Evolutionary conservation across 2,113 vertebrate genomes (phyloP).

Genomic region (Casuarius casuarius): DNA sequence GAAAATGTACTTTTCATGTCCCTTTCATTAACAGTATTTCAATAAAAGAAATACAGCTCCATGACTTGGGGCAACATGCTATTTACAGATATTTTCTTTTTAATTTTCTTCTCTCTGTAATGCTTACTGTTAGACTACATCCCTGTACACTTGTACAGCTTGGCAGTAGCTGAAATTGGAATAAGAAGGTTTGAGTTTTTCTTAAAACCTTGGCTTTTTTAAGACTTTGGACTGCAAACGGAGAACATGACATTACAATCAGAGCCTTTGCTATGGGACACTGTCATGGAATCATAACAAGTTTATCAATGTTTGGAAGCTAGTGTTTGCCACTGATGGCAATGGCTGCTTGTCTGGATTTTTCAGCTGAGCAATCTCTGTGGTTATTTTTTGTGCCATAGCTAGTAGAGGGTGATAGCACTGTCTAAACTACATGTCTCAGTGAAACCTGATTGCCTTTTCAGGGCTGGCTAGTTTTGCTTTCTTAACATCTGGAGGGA

Average conservation of each 20-base stretch:
- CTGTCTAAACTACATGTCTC: not conserved
- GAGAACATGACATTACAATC: not conserved
- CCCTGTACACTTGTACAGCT: not conserved
- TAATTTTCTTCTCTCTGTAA: conserved; percentile 38
- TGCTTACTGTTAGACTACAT: conserved; percentile 6
- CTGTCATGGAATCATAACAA: conserved; percentile 24
- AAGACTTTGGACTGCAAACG: not conserved
- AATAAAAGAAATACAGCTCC: not conserved
- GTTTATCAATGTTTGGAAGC: not conserved
- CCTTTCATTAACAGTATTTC: conserved; percentile 35
- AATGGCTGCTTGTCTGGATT: conserved; percentile 14
- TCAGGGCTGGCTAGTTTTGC: conserved; percentile 25
- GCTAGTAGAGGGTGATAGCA: not conserved
- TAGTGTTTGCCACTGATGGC: not conserved
- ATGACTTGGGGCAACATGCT: conserved; percentile 24
- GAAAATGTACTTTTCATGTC: conserved; percentile 25
- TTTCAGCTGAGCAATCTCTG: not conserved
- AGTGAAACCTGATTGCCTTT: conserved; percentile 31
- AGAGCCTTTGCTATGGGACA: conserved; percentile 24
- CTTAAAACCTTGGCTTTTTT: not conserved
- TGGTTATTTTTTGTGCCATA: conserved; percentile 5
- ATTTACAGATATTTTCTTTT: conserved; percentile 43
- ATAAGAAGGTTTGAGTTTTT: not conserved
- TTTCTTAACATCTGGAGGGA: conserved; percentile 47
- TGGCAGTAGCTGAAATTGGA: conserved; percentile 7